Evolutionary conservation across 1,140 invertebrate species (phyloP).

Genomic region (Cephus cinctus): DNA sequence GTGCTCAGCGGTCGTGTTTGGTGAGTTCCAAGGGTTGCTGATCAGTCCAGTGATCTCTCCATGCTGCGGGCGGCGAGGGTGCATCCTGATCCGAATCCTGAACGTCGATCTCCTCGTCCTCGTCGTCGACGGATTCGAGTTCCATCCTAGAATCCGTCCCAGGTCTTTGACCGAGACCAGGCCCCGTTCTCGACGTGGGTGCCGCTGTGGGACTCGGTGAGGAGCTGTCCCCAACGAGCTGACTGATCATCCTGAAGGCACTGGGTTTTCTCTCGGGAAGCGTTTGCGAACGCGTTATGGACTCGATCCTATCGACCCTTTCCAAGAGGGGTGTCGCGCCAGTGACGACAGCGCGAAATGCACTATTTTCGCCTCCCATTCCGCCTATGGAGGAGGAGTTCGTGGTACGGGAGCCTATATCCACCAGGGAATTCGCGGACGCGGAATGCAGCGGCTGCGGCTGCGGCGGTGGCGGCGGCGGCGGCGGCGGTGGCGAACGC

Average conservation of each 20-base stretch:
- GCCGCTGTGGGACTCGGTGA: slow-evolving; percentile 39
- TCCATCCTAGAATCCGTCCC: slow-evolving; percentile 37
- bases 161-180: slow-evolving; percentile 47
- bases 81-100: slow-evolving; percentile 64
- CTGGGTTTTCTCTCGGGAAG: slow-evolving; percentile 40
- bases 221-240: slow-evolving; percentile 46
- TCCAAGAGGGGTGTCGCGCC: slow-evolving; percentile 41
- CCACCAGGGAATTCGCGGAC: slow-evolving; percentile 36
- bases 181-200: slow-evolving; percentile 6
- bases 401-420: slow-evolving; percentile 43
- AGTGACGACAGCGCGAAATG: slow-evolving; percentile 72
- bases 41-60: slow-evolving; percentile 50
- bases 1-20: slow-evolving; percentile 50
- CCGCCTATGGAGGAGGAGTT: slow-evolving; percentile 41
- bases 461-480: slow-evolving; percentile 56
- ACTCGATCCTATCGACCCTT: slow-evolving; percentile 50
- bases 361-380: slow-evolving; percentile 86
- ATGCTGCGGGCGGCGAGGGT: slow-evolving; percentile 26
- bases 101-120: slow-evolving; percentile 72
- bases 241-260: slow-evolving; percentile 52
- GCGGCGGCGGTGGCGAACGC: slow-evolving; percentile 62
- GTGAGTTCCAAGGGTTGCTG: slow-evolving; percentile 53
- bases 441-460: slow-evolving; percentile 41
- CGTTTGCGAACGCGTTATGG: slow-evolving; percentile 21
- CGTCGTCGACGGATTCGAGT: slow-evolving; percentile 57